phyloP scores from a whole-genome alignment of 2,113 vertebrate species.

The Podarcis raffonei region DNA sequence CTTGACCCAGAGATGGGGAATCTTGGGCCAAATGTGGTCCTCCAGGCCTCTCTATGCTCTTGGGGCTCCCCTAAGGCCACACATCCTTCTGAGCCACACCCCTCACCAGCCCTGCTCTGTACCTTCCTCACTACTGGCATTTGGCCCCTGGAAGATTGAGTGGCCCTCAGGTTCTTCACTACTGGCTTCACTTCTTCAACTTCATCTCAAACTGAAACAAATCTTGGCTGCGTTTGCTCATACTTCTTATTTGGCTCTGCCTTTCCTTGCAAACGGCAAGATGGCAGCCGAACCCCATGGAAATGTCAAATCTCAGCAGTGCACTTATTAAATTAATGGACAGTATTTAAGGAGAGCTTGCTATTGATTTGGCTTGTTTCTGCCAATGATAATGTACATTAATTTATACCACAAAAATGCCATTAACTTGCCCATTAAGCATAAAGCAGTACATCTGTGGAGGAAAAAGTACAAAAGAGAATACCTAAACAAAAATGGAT shows the following conservation, averaged over 20 bases:
- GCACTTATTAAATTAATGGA: conserved; percentile 26
- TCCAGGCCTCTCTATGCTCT: no score
- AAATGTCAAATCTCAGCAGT: conserved; percentile 14
- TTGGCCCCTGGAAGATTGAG: no score
- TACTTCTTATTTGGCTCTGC: not conserved
- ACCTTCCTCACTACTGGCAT: no score
- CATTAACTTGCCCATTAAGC: conserved; percentile 5
- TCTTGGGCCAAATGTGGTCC: no score
- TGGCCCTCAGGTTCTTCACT: no score
- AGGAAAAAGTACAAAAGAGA: not conserved
- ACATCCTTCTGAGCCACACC: no score
- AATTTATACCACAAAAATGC: conserved; percentile 13
- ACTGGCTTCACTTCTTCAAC: not conserved
- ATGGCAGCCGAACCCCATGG: not conserved
- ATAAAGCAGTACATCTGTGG: not conserved
- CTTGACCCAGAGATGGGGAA: no score
- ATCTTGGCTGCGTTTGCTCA: not conserved
- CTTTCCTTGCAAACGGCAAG: not conserved
- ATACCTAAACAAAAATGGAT: not conserved
- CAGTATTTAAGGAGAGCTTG: not conserved
- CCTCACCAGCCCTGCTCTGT: no score
- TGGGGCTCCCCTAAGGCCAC: no score
- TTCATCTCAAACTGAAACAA: not conserved
- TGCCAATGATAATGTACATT: not conserved
- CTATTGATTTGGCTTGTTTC: conserved; percentile 16